Percentiles rank a stretch among this genome's conserved stretches.
Evolutionary conservation across 1,140 invertebrate species (phyloP).

Genomic region (Cherax quadricarinatus): DNA sequence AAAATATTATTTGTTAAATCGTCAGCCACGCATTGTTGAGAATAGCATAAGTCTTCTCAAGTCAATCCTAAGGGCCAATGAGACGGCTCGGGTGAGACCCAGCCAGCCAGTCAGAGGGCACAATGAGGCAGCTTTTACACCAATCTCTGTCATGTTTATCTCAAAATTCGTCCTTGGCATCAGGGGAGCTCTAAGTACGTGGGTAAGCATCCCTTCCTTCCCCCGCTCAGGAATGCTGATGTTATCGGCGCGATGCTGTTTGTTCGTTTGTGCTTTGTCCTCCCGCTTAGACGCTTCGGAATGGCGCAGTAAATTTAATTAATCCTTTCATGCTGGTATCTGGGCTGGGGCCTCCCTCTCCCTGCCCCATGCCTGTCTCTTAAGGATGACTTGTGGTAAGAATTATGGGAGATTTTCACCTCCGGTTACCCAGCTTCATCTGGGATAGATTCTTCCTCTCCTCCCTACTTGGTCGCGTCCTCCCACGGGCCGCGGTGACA

Average conservation of each 20-base stretch:
- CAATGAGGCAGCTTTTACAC: conserved; percentile 38
- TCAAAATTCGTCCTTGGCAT: not conserved
- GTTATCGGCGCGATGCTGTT: conserved; percentile 27
- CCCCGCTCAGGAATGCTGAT: conserved; percentile 34
- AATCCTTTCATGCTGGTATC: conserved; percentile 62
- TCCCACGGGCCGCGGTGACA: not conserved
- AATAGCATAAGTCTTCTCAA: conserved; percentile 31
- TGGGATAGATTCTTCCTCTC: not conserved
- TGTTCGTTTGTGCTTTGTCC: conserved; percentile 36
- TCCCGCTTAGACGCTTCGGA: conserved; percentile 53
- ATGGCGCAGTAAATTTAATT: conserved; percentile 67
- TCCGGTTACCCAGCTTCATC: not conserved
- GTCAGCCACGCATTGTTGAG: not conserved
- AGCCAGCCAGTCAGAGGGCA: conserved; percentile 27
- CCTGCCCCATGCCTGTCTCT: not conserved
- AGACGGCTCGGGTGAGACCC: not conserved
- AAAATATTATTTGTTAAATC: not conserved
- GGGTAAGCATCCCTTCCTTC: not conserved
- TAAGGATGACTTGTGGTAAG: conserved; percentile 25
- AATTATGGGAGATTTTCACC: conserved; percentile 22
- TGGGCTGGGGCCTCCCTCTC: not conserved
- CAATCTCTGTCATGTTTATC: conserved; percentile 50
- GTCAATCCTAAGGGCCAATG: conserved; percentile 24
- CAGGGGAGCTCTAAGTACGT: not conserved
- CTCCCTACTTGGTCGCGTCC: not conserved